A percentile compares a stretch with the other conserved stretches of the same genome.
These are phyloP conservation scores for Megamerina dolium DNA, from an alignment of 2,888 invertebrate genomes.

Conservation along the genomic window DNA sequence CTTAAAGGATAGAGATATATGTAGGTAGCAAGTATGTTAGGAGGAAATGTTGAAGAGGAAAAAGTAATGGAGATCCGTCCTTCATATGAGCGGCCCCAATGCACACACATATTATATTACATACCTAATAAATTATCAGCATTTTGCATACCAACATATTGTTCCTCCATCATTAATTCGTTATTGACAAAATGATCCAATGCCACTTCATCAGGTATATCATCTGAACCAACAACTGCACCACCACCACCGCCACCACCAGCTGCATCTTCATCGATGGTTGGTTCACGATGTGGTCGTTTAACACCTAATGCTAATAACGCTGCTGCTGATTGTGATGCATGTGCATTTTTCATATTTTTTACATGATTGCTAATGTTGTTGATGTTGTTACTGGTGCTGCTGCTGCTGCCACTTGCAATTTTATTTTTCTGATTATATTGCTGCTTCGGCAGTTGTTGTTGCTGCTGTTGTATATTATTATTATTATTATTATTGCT, in stretches of 20 bases:
- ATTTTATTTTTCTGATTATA: not conserved
- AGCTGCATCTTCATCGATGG: constrained; percentile 39
- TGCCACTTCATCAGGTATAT: constrained; percentile 19
- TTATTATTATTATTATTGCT: not conserved
- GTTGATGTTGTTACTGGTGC: constrained; percentile 8
- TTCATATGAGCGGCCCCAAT: not conserved
- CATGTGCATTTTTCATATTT: not conserved
- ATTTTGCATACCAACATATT: constrained; percentile 34
- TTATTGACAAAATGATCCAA: constrained; percentile 30
- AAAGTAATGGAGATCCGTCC: not conserved
- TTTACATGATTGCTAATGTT: not conserved
- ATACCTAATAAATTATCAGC: constrained; percentile 36
- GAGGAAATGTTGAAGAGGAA: not conserved
- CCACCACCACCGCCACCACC: constrained; percentile 34
- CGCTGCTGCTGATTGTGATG: not conserved
- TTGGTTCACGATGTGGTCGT: constrained; percentile 35
- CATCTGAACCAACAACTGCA: constrained; percentile 5
- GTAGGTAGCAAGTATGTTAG: no score
- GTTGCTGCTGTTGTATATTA: not conserved
- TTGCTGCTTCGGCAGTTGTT: constrained; percentile 11
- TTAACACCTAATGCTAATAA: constrained; percentile 2
- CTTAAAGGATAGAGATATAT: no score
- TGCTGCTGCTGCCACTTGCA: constrained; percentile 5
- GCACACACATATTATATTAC: constrained; percentile 8
- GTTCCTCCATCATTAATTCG: constrained; percentile 32